Evolutionary conservation across 2,888 invertebrate species (phyloP).

Genomic region (Eustalomyia histrio): DNA sequence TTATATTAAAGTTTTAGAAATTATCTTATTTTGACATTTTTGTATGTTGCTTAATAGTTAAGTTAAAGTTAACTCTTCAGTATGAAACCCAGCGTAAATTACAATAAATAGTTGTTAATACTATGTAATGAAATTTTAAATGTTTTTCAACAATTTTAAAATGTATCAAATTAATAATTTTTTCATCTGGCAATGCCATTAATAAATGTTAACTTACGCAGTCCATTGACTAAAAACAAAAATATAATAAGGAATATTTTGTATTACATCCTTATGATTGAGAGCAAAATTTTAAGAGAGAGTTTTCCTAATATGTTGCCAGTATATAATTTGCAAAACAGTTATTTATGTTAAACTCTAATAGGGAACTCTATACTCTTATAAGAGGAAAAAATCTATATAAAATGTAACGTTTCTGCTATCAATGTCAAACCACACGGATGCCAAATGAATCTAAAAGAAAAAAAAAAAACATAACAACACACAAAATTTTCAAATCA

Average conservation of each 20-base stretch:
- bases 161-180: not conserved
- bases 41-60: no score
- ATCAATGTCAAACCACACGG: conserved; percentile 9
- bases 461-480: not conserved
- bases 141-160: no score
- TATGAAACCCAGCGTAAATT: no score
- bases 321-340: not conserved
- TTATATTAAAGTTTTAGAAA: no score
- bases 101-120: no score
- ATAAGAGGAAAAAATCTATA: not conserved
- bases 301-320: not conserved
- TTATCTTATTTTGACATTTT: no score
- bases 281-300: conserved; percentile 10
- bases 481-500: conserved; percentile 30
- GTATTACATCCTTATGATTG: not conserved
- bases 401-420: conserved; percentile 10
- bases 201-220: conserved; percentile 38
- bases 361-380: conserved; percentile 4
- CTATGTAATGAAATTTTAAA: no score
- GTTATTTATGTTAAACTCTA: not conserved
- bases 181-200: conserved; percentile 15
- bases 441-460: conserved; percentile 11
- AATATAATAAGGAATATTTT: not conserved
- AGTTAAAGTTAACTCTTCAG: no score
- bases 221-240: conserved; percentile 35